phyloP scores from a whole-genome alignment of 2,113 vertebrate species.

The Noturus placidus region DNA sequence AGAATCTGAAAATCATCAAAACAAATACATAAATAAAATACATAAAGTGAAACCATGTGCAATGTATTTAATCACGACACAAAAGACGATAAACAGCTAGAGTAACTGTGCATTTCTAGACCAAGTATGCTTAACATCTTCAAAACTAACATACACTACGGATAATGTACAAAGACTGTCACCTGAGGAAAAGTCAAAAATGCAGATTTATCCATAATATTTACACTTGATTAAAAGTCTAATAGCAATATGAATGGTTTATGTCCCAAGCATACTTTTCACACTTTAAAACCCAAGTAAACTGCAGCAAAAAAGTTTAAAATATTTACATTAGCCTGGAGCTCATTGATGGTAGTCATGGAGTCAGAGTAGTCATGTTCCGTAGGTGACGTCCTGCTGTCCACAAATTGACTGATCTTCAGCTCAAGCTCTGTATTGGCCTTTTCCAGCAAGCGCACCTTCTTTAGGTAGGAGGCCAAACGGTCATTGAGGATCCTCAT shows the following conservation, averaged over 20 bases:
- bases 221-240: neutral
- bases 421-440: constrained; percentile 3
- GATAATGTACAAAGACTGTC: neutral
- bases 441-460: neutral
- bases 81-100: neutral
- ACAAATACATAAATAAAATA: neutral
- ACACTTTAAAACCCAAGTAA: neutral
- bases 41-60: neutral
- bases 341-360: neutral
- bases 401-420: constrained; percentile 15
- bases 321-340: neutral
- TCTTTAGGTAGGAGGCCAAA: constrained; percentile 7
- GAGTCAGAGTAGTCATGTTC: neutral
- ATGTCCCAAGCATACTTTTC: neutral
- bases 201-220: no score
- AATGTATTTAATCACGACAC: neutral
- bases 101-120: neutral
- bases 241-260: neutral
- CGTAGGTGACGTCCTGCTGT: neutral
- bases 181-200: neutral
- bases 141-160: neutral
- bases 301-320: neutral
- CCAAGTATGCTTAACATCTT: neutral
- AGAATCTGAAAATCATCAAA: neutral
- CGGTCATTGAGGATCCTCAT: neutral